Conservation (phyloP, 2,888 invertebrate species). For the Andrena flavipes region DNA sequence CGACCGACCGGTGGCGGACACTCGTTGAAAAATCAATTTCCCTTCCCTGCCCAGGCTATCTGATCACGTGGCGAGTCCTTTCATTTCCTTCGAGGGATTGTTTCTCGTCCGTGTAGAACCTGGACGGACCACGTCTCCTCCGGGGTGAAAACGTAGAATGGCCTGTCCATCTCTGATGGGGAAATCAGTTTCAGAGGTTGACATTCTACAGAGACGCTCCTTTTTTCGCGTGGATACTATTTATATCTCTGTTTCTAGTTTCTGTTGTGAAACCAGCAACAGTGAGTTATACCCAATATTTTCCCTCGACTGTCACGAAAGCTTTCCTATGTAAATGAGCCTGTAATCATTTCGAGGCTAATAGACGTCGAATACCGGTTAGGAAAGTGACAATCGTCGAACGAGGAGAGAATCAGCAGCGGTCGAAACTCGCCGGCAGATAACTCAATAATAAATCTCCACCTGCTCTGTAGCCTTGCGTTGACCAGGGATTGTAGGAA, state of each 20-base stretch:
- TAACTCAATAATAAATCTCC: slow-evolving; percentile 42
- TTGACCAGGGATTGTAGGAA: not conserved
- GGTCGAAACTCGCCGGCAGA: not conserved
- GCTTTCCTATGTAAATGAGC: not conserved
- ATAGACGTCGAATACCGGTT: not conserved
- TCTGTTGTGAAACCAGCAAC: not conserved
- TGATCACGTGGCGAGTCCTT: not conserved
- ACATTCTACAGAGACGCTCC: no score
- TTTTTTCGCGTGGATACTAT: not conserved
- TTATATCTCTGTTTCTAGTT: not conserved
- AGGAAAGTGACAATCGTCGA: slow-evolving; percentile 11
- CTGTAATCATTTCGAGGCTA: not conserved
- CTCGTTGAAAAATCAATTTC: slow-evolving; percentile 55
- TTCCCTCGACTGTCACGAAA: not conserved
- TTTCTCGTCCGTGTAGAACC: not conserved
- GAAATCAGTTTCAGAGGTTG: not conserved
- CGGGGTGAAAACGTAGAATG: not conserved
- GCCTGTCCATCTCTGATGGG: no score
- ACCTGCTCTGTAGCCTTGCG: not conserved
- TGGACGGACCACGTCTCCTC: not conserved
- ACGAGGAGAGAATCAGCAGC: not conserved
- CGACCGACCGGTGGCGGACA: slow-evolving; percentile 25
- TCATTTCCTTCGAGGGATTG: not conserved
- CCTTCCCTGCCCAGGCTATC: not conserved
- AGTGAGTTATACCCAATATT: not conserved